A percentile compares a stretch with the other conserved stretches of the same genome.
These are phyloP conservation scores for Polypterus bichir DNA, from an alignment of 2,113 vertebrate species.

Conservation along the genomic window DNA sequence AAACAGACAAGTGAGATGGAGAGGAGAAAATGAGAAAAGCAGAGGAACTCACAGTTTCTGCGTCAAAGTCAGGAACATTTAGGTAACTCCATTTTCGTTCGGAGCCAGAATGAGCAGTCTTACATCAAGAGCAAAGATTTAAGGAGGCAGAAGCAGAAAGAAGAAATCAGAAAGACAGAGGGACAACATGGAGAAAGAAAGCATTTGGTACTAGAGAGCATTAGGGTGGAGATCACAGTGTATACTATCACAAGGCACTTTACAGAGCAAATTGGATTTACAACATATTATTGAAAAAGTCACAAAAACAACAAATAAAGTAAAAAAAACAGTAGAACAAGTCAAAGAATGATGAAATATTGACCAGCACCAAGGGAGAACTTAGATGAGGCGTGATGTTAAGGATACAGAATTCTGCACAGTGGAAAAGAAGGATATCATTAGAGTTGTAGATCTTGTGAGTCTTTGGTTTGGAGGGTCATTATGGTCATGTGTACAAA, in stretches of 20 bases:
- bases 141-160: slow-evolving; percentile 6
- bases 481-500: too few species aligned
- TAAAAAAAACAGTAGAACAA: neutral
- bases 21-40: slow-evolving; percentile 21
- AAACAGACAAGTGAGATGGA: slow-evolving; percentile 16
- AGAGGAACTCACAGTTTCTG: slow-evolving; percentile 85
- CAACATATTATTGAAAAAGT: neutral
- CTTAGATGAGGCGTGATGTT: too few species aligned
- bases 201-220: neutral
- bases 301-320: slow-evolving; percentile 4
- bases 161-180: slow-evolving; percentile 30
- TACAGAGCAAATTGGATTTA: neutral
- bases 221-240: neutral
- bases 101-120: slow-evolving; percentile 70
- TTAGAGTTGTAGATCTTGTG: too few species aligned
- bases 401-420: too few species aligned
- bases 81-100: slow-evolving; percentile 82
- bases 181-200: slow-evolving; percentile 22
- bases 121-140: slow-evolving; percentile 30
- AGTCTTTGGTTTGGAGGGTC: too few species aligned
- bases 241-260: neutral
- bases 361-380: too few species aligned
- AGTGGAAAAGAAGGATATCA: too few species aligned
- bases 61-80: slow-evolving; percentile 84
- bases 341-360: too few species aligned